Base-by-base conservation (phyloP, 2,113 vertebrate genomes). In the Labrus mixtus region DNA sequence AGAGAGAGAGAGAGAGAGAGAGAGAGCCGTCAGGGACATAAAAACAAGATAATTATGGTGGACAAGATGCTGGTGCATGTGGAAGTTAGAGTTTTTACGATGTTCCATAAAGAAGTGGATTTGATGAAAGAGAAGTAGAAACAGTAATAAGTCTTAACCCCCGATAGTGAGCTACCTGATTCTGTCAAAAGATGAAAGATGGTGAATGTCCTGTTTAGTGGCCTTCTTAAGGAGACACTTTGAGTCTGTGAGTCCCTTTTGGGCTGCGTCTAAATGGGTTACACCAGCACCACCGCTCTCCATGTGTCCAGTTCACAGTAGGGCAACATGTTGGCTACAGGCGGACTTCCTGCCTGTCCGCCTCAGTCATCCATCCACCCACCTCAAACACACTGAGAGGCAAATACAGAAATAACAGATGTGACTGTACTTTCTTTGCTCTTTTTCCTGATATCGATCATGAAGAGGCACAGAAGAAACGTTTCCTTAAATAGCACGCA, bases 181-280 rank as follows among this genome's bases (percentile, higher is more conserved):
- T 93, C 73, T 86, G 78, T 87, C 78, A 69, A 43, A 45, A 57
- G 9, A 60, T 11, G 46, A 81, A 13, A 54, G 66, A 78, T 68
- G 79, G 82, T 66, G 39, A 87, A 88, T 84, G 82, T 81, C 73
- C 66, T 67, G 60, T 85, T 78, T 88, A 65, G 43, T 59, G 61
- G 78, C 78, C 59, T 81, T 83, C 63, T 89, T 84, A 80, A 81
- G 61, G 73, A 88, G 71, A 78, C 56, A 36, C 22, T 55, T 41
- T 0, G 15, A 57, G 68, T 82, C 53, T 37, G 41, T 48, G 50
- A 57, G 74, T 89, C 73, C 79, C 78, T 68, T 48, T 16, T 50
- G 78, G 76, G 74, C 36, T 39, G 1, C 59, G 56, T 90, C 68
- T 90, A 89, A 87, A 60, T 82, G 63, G 84, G 90, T 87, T 90